Evolutionary conservation across 2,113 vertebrate species (phyloP).

Genomic region (Ascaphus truei): DNA sequence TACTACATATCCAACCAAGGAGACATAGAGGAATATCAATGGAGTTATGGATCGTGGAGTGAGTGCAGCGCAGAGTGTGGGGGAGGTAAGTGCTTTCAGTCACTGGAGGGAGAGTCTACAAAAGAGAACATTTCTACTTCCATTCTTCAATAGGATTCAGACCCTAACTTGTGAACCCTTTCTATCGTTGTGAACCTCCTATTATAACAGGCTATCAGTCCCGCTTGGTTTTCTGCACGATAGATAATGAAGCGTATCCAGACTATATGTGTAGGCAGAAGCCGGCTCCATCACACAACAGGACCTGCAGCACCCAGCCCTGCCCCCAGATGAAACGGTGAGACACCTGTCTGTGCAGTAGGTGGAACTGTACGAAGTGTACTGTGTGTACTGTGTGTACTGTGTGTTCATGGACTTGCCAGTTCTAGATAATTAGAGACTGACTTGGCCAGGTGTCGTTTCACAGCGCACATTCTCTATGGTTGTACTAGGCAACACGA

Average conservation of each 20-base stretch:
- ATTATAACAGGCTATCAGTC: constrained; percentile 78
- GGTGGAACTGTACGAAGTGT: too few relatives aligned
- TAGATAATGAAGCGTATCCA: constrained; percentile 80
- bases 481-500: too few relatives aligned
- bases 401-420: too few relatives aligned
- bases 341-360: too few relatives aligned
- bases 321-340: constrained; percentile 84
- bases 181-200: too few relatives aligned
- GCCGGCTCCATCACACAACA: constrained; percentile 67
- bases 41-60: constrained; percentile 88
- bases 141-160: neutral
- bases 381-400: too few relatives aligned
- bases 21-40: constrained; percentile 67
- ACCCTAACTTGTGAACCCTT: too few relatives aligned
- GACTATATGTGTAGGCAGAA: constrained; percentile 78
- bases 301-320: constrained; percentile 75
- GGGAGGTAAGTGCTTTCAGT: constrained; percentile 67
- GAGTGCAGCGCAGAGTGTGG: constrained; percentile 84
- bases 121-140: neutral
- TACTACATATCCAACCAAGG: constrained; percentile 70
- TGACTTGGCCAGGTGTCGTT: too few relatives aligned
- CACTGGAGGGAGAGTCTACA: too few relatives aligned
- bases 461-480: too few relatives aligned
- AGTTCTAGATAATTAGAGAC: too few relatives aligned
- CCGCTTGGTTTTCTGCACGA: constrained; percentile 83